Evolutionary conservation across 2,888 invertebrate species (phyloP).

Genomic region (Drosophila barbarae): DNA sequence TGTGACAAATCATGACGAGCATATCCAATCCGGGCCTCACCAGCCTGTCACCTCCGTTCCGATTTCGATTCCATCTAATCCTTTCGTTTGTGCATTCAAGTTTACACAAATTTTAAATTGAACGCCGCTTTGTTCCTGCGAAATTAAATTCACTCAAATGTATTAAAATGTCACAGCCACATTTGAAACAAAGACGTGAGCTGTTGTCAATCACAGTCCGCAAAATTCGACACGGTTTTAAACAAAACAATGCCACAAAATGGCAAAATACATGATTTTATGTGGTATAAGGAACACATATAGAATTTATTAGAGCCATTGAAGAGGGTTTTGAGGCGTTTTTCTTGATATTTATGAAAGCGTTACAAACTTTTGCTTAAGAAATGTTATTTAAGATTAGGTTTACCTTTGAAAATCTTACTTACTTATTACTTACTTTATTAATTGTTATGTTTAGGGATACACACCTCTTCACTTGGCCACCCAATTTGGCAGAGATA

Average conservation of each 20-base stretch:
- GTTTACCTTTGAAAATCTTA: background rate
- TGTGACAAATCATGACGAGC: conserved; percentile 72
- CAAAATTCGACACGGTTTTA: conserved; percentile 56
- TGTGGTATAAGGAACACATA: background rate
- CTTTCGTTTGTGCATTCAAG: conserved; percentile 60
- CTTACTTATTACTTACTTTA: conserved; percentile 11
- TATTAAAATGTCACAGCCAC: conserved; percentile 57
- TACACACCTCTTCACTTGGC: conserved; percentile 96
- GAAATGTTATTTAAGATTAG: background rate
- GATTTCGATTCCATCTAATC: conserved; percentile 30
- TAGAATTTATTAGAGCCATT: background rate
- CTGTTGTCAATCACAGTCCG: conserved; percentile 69
- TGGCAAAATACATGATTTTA: conserved; percentile 11
- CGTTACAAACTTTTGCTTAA: no score
- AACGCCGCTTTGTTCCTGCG: conserved; percentile 64
- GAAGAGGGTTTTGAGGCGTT: background rate
- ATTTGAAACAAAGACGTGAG: conserved; percentile 69
- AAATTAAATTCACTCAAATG: conserved; percentile 72
- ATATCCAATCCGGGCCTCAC: conserved; percentile 60
- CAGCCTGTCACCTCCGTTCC: conserved; percentile 34
- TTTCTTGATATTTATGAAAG: background rate
- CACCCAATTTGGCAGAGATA: conserved; percentile 93
- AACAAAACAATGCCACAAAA: conserved; percentile 16
- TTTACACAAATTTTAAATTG: conserved; percentile 72
- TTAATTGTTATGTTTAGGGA: conserved; percentile 84